phyloP scores from a whole-genome alignment of 1,140 invertebrate species.

The Temnothorax nylanderi region DNA sequence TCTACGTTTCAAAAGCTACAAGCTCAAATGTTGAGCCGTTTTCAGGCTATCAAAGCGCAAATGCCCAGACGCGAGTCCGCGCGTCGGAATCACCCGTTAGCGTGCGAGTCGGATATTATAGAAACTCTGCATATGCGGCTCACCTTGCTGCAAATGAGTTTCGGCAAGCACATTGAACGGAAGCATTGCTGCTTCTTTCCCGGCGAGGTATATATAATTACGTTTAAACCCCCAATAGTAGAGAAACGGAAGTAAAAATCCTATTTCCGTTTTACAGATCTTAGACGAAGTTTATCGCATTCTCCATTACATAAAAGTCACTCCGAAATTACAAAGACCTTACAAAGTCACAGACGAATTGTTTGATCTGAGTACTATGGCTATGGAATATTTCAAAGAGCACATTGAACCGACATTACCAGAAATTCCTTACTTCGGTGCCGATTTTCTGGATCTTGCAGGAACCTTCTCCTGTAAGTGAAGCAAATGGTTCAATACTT shows the following conservation, averaged over 20 bases:
- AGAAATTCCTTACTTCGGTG: slow-evolving; percentile 94
- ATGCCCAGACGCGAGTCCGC: slow-evolving; percentile 95
- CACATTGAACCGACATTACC: slow-evolving; percentile 94
- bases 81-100: slow-evolving; percentile 92
- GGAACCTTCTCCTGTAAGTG: slow-evolving; percentile 89
- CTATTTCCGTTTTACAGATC: slow-evolving; percentile 83
- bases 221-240: background rate
- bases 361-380: slow-evolving; percentile 97
- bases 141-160: slow-evolving; percentile 94
- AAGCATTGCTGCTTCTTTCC: slow-evolving; percentile 96
- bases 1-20: slow-evolving; percentile 93
- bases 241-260: background rate
- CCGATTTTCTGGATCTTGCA: slow-evolving; percentile 92
- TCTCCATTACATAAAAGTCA: slow-evolving; percentile 93
- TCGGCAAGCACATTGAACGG: slow-evolving; percentile 96
- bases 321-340: slow-evolving; percentile 92
- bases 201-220: slow-evolving; percentile 89
- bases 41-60: slow-evolving; percentile 94
- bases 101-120: slow-evolving; percentile 95
- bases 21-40: slow-evolving; percentile 92
- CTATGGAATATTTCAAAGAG: slow-evolving; percentile 97
- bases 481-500: background rate
- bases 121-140: slow-evolving; percentile 96
- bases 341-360: slow-evolving; percentile 96
- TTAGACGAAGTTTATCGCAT: slow-evolving; percentile 92